phyloP scores from a whole-genome alignment of 1,140 invertebrate species.

The Tetramorium parvispinum region DNA sequence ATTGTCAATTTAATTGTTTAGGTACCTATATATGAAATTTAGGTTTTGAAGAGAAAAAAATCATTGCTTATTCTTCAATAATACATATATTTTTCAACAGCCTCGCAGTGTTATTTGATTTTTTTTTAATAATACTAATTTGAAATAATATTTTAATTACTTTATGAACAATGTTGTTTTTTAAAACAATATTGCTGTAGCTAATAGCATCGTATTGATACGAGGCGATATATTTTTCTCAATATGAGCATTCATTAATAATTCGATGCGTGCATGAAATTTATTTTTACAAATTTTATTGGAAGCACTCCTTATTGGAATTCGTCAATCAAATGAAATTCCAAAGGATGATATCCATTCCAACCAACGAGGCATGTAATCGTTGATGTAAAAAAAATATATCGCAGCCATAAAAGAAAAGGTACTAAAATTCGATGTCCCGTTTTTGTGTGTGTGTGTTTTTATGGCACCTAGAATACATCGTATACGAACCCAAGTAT shows the following conservation, averaged over 20 bases:
- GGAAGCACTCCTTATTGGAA: not conserved
- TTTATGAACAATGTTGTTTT: not conserved
- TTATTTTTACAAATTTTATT: not conserved
- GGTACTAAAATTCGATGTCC: slow-evolving; percentile 14
- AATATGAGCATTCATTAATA: not conserved
- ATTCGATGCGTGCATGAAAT: not conserved
- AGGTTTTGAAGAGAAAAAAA: not conserved
- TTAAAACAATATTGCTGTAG: not conserved
- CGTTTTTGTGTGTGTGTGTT: not conserved
- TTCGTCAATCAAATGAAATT: slow-evolving; percentile 18
- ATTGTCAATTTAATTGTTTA: not conserved
- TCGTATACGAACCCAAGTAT: not conserved
- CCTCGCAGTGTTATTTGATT: not conserved
- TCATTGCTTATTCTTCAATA: not conserved
- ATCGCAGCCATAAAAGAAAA: not conserved
- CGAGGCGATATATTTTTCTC: not conserved
- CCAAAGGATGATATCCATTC: not conserved
- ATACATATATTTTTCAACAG: not conserved
- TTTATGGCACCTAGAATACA: not conserved
- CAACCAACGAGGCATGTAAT: not conserved
- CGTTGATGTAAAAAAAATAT: not conserved
- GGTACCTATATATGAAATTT: not conserved
- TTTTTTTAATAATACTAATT: not conserved
- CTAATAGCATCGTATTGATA: not conserved
- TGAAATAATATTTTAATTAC: not conserved